Conservation (phyloP, 1,140 invertebrate genomes). For the Sycophaga agraensis region DNA sequence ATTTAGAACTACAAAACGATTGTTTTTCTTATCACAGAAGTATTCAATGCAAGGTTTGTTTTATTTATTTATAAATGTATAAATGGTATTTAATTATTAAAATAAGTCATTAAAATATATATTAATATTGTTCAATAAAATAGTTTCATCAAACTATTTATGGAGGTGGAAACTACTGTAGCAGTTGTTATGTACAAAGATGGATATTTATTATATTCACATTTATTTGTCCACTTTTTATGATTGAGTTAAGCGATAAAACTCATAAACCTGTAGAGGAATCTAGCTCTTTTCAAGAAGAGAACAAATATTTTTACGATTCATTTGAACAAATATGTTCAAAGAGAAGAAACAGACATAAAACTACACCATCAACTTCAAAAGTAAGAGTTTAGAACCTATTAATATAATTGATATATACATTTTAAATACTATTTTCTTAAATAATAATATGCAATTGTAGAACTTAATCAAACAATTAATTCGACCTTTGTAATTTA, state of each 20-base stretch:
- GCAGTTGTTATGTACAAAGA: slow-evolving; percentile 5
- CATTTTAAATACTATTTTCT: too few species aligned
- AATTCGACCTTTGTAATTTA: too few species aligned
- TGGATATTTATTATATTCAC: slow-evolving; percentile 13
- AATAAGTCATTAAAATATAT: background rate
- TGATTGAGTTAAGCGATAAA: background rate
- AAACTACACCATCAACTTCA: too few species aligned
- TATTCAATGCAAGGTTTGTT: slow-evolving; percentile 14
- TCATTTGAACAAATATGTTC: background rate
- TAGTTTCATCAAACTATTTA: background rate
- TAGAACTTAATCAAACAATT: too few species aligned
- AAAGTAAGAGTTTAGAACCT: too few species aligned
- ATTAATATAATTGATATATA: too few species aligned
- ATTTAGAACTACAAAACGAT: slow-evolving; percentile 52
- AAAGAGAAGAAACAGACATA: too few species aligned
- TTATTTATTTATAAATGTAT: background rate
- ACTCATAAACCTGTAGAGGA: slow-evolving; percentile 4
- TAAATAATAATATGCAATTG: too few species aligned
- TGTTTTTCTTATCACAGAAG: slow-evolving; percentile 58
- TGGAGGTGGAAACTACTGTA: slow-evolving; percentile 1
- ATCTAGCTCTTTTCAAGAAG: too few species aligned
- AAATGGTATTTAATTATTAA: background rate
- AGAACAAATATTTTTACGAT: background rate
- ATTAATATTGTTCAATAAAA: background rate
- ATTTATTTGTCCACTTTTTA: background rate